Evolutionary conservation across 2,797 vertebrate genomes (phyloP), one percentile per base, ranked within the genome.

Genomic region (Lepidocolaptes lacrymiger): DNA sequence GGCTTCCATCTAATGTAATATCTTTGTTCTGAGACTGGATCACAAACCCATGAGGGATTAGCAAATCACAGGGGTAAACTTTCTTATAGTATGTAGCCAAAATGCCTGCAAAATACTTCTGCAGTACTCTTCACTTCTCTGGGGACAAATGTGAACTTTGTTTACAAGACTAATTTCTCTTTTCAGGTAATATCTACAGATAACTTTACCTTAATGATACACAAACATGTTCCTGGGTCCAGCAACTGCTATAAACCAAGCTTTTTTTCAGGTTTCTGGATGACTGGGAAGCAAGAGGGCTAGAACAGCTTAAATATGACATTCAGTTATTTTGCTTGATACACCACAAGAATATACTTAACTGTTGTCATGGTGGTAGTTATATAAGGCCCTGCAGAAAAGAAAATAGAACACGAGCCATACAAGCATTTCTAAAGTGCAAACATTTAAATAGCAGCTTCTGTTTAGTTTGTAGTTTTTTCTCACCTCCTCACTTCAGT

Each of bases 381-480:
- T 76, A 59, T 19, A 21, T 24, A 94, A 93, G 51, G 48, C n/a
- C 72, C 39, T 67, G 69, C 34, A 88, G 32, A 80, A 54, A 85
- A 85, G 30, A 61, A 88, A 91, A 87, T 17, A 72, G 71, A 85
- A 84, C 58, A 46, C 2, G 5, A 92, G 34, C 12, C 37, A 73
- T 39, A 15, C 22, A 58, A 63, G 32, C 44, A 41, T 71, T 89
- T 59, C 59, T 27, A 59, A 91, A 80, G 61, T 69, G 68, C 48
- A 71, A 96, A 88, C 64, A 83, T 77, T 89, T 73, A 74, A 86
- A 74, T 41, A 80, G 52, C 46, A 88, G 39, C 30, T 88, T 82
- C 78, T 94, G 61, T 77, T 85, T 64, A 6, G 63, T 76, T 85
- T 55, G 61, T 27, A 52, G 62, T 79, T 58, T 51, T 83, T 93